Conservation (phyloP, 2,797 vertebrate species). For the Clarias platycephalus region DNA sequence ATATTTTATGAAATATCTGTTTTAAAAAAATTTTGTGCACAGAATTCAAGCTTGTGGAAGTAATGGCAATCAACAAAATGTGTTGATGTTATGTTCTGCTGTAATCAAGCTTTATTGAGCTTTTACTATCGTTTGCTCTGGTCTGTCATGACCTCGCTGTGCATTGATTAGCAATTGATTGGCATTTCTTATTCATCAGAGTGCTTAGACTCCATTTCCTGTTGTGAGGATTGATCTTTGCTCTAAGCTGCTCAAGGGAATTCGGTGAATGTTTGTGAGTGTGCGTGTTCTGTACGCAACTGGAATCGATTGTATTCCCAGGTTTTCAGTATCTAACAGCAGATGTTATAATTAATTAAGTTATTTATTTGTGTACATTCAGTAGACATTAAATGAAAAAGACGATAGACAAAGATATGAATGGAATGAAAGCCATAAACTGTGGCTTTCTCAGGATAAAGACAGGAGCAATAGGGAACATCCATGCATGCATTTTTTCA, state of each 20-base stretch:
- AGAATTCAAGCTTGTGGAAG: neutral
- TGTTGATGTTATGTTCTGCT: constrained; percentile 13
- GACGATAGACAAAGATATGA: constrained; percentile 30
- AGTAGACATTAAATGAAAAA: neutral
- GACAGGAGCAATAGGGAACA: neutral
- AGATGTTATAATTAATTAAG: neutral
- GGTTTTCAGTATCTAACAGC: neutral
- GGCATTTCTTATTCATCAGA: constrained; percentile 63
- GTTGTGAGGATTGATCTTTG: constrained; percentile 46
- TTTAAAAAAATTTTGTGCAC: too few species aligned
- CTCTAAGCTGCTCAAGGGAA: constrained; percentile 24
- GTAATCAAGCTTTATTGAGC: constrained; percentile 24
- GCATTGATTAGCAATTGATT: constrained; percentile 58
- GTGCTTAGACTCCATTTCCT: constrained; percentile 41
- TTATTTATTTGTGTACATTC: neutral
- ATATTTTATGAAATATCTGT: neutral
- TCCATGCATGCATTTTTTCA: neutral
- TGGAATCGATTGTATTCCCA: neutral
- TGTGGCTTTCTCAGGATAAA: neutral
- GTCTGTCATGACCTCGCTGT: constrained; percentile 25
- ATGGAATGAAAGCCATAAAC: neutral
- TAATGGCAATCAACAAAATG: neutral
- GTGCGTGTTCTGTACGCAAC: neutral
- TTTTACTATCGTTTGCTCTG: constrained; percentile 33
- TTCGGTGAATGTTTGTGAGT: neutral